A percentile compares a stretch with the other conserved stretches of the same genome.
phyloP scores from a whole-genome alignment of 1,140 invertebrate genomes.

The Saccostrea cuccullata region DNA sequence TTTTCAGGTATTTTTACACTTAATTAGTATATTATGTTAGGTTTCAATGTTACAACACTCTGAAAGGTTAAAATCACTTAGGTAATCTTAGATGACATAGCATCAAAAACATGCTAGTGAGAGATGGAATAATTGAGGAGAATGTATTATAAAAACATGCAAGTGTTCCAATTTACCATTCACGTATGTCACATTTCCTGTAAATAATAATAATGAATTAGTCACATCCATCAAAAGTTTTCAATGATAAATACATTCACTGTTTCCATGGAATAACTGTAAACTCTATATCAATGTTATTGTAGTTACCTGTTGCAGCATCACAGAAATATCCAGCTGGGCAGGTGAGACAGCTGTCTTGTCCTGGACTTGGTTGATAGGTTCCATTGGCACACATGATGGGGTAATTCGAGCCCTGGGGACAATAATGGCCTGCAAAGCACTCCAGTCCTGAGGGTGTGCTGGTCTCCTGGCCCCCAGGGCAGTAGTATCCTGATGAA shows the following conservation, averaged over 20 bases:
- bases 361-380: slow-evolving; percentile 69
- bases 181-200: slow-evolving; percentile 57
- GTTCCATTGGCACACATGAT: slow-evolving; percentile 73
- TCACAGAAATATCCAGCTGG: slow-evolving; percentile 75
- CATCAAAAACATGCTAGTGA: neutral
- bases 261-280: no score
- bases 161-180: slow-evolving; percentile 55
- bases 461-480: slow-evolving; percentile 71
- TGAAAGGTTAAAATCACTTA: neutral
- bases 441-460: slow-evolving; percentile 71
- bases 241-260: no score
- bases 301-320: slow-evolving; percentile 42
- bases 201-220: slow-evolving; percentile 30
- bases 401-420: slow-evolving; percentile 64
- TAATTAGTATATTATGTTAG: neutral
- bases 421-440: slow-evolving; percentile 71
- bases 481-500: slow-evolving; percentile 74
- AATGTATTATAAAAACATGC: neutral
- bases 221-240: no score
- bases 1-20: neutral
- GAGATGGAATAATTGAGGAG: neutral
- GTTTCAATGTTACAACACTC: neutral
- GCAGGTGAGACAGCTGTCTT: slow-evolving; percentile 67
- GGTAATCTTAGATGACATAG: no score
- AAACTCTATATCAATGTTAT: no score